Conservation (phyloP, 2,797 vertebrate genomes). For the Paedocypris micromegethes region DNA sequence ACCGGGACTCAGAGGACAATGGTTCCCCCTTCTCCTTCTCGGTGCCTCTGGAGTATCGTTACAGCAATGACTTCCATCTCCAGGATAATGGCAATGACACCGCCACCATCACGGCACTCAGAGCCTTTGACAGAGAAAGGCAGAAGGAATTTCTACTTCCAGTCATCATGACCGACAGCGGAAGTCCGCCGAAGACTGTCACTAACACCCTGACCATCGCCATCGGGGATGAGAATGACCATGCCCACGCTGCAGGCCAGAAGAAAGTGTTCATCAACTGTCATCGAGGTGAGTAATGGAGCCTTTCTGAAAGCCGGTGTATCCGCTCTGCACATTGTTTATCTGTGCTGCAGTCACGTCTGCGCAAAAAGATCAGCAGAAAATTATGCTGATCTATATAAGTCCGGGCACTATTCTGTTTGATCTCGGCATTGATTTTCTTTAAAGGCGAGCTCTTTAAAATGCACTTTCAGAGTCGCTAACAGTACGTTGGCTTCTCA, state of each 20-base stretch:
- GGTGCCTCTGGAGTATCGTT: slow-evolving; percentile 66
- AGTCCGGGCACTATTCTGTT: no score
- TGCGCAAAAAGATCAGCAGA: no score
- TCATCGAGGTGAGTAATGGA: slow-evolving; percentile 65
- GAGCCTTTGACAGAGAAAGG: slow-evolving; percentile 77
- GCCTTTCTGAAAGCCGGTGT: neutral
- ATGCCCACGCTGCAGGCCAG: slow-evolving; percentile 72
- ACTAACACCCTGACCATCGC: slow-evolving; percentile 74
- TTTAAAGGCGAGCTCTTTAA: no score
- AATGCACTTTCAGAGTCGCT: no score
- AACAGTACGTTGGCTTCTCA: no score
- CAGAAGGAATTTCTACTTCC: slow-evolving; percentile 77
- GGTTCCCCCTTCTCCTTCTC: slow-evolving; percentile 78
- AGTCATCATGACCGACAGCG: slow-evolving; percentile 76
- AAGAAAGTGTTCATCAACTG: slow-evolving; percentile 75
- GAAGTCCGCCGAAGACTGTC: slow-evolving; percentile 70
- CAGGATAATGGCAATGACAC: slow-evolving; percentile 81
- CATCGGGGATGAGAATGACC: slow-evolving; percentile 82
- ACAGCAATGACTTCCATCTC: slow-evolving; percentile 78
- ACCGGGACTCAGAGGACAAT: slow-evolving; percentile 74
- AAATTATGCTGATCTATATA: no score
- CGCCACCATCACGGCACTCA: slow-evolving; percentile 76
- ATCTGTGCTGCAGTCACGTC: no score
- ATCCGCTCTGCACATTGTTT: no score
- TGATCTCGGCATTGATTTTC: no score